phyloP scores from a whole-genome alignment of 2,113 vertebrate genomes.

The Callithrix jacchus region DNA sequence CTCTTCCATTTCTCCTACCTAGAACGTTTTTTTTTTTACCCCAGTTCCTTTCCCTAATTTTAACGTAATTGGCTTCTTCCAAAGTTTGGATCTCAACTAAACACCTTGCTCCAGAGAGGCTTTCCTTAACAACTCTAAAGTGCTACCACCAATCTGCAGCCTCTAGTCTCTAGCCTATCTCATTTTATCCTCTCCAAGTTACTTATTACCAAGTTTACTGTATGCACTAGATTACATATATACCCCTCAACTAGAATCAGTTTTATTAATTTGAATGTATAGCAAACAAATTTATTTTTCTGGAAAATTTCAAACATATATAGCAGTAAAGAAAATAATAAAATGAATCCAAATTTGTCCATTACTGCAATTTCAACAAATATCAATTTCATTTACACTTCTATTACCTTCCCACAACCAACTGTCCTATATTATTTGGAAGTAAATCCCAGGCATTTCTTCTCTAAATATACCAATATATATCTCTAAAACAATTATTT shows the following conservation, averaged over 20 bases:
- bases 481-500: neutral
- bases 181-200: neutral
- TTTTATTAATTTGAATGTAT: neutral
- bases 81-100: conserved; percentile 20
- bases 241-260: neutral
- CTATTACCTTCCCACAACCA: neutral
- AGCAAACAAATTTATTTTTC: neutral
- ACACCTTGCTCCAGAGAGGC: neutral
- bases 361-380: neutral
- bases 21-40: neutral
- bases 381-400: neutral
- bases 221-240: neutral
- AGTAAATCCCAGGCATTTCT: neutral
- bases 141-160: neutral
- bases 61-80: neutral
- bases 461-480: neutral
- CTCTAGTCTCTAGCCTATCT: neutral
- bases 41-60: neutral
- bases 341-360: neutral
- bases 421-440: neutral
- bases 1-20: too few species aligned
- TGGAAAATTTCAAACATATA: neutral
- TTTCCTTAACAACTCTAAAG: neutral
- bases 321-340: neutral
- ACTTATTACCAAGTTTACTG: neutral